A percentile compares a stretch with the other conserved stretches of the same genome.
Evolutionary conservation across 2,797 vertebrate species (phyloP).

Genomic region (Percopsis omiscomaycus): DNA sequence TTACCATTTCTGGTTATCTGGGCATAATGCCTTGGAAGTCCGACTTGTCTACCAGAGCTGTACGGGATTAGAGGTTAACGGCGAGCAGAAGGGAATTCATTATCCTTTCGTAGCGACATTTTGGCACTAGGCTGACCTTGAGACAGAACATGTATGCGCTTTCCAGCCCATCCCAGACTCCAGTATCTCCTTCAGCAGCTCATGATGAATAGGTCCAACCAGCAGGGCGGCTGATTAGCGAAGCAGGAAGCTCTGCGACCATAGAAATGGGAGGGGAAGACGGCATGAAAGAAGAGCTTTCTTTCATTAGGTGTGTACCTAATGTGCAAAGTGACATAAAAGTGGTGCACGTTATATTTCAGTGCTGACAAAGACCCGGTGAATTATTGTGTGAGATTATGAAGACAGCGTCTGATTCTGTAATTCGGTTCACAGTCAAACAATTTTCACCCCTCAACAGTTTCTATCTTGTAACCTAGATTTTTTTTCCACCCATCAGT

Average conservation of each 20-base stretch:
- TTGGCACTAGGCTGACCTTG: constrained; percentile 59
- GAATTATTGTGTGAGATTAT: constrained; percentile 16
- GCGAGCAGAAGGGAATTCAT: constrained; percentile 62
- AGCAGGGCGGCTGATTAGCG: constrained; percentile 54
- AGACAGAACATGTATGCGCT: constrained; percentile 55
- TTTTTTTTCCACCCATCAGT: constrained; percentile 29
- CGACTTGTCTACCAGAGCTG: constrained; percentile 36
- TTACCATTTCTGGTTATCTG: constrained; percentile 56
- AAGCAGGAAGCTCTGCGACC: constrained; percentile 44
- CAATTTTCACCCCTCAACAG: constrained; percentile 5
- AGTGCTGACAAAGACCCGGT: constrained; percentile 29
- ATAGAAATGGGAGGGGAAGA: constrained; percentile 46
- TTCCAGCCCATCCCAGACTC: constrained; percentile 48
- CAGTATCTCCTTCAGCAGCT: constrained; percentile 56
- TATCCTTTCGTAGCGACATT: constrained; percentile 60
- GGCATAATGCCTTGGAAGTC: constrained; percentile 41
- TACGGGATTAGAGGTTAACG: constrained; percentile 52
- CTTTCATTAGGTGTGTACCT: constrained; percentile 36
- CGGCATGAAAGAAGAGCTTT: constrained; percentile 39
- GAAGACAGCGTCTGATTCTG: constrained; percentile 15
- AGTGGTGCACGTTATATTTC: constrained; percentile 21
- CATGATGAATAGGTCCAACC: constrained; percentile 71
- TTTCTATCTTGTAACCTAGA: constrained; percentile 33
- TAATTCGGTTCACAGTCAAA: constrained; percentile 1
- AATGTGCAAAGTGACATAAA: constrained; percentile 12